Evolutionary conservation across 2,113 vertebrate genomes (phyloP).

Genomic region (Ceyx margarethae): DNA sequence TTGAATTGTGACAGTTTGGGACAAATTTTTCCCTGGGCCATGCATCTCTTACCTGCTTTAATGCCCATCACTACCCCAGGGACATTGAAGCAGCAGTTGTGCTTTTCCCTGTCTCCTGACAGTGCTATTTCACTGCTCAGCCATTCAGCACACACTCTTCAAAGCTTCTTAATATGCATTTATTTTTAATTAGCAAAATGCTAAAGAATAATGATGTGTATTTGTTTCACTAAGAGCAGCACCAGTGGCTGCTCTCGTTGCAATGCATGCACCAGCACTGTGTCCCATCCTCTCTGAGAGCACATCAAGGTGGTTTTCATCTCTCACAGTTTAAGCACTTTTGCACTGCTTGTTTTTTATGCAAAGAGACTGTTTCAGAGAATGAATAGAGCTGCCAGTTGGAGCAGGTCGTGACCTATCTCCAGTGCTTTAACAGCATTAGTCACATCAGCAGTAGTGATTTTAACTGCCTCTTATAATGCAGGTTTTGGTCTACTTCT

Average conservation of each 20-base stretch:
- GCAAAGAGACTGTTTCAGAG: rapidly evolving
- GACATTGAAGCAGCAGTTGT: constrained; percentile 19
- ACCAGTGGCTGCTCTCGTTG: neutral
- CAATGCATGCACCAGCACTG: neutral
- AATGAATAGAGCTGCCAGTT: neutral
- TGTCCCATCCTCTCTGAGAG: neutral
- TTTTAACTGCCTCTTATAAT: neutral
- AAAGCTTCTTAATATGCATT: neutral
- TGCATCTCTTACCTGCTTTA: constrained; percentile 16
- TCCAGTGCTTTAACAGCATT: neutral
- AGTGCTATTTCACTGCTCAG: neutral
- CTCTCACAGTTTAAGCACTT: neutral
- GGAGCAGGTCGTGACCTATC: neutral
- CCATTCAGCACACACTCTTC: neutral
- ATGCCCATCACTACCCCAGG: neutral
- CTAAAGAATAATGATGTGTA: neutral
- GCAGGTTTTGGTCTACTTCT: neutral
- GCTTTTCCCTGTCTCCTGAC: neutral
- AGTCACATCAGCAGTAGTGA: neutral
- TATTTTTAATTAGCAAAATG: neutral
- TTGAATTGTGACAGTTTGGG: neutral
- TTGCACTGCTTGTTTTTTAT: neutral
- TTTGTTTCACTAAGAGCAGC: neutral
- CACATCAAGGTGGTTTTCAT: neutral
- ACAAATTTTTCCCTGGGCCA: neutral